These are phyloP conservation scores for Aphelenchoides avenae DNA, from an alignment of 1,140 invertebrate genomes.

Conservation along the genomic window DNA sequence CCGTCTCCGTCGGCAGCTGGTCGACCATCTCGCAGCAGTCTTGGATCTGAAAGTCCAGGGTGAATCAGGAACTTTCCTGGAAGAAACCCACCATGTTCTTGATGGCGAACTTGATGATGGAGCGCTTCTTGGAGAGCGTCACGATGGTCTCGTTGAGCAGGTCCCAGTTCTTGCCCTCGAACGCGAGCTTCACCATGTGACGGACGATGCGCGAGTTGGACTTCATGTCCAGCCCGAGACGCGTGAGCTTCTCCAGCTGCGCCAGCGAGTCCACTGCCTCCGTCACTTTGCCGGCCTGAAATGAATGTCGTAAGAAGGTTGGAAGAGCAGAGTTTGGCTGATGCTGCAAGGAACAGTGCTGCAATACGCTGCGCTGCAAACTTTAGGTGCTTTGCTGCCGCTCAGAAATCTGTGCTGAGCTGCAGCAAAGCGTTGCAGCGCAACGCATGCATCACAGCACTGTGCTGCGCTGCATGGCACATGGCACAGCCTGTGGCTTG, in stretches of 20 bases:
- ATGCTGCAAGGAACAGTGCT: no score
- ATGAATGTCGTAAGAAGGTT: no score
- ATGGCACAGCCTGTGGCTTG: no score
- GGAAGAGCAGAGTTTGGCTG: no score
- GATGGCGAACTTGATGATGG: conserved; percentile 86
- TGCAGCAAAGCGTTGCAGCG: no score
- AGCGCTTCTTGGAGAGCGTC: conserved; percentile 82
- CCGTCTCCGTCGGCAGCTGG: conserved; percentile 81
- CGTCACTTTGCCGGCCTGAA: conserved; percentile 74
- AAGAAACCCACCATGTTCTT: conserved; percentile 95
- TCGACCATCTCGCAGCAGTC: conserved; percentile 92
- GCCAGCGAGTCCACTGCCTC: conserved; percentile 87
- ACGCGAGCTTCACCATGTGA: conserved; percentile 87
- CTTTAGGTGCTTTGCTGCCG: no score
- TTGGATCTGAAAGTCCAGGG: conserved; percentile 63
- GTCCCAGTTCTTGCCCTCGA: conserved; percentile 84
- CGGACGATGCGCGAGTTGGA: conserved; percentile 89
- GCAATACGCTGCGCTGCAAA: no score
- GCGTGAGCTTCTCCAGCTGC: conserved; percentile 87
- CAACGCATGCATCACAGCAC: no score
- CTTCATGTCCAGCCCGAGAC: conserved; percentile 87
- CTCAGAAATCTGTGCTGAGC: no score
- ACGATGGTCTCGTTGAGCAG: conserved; percentile 89
- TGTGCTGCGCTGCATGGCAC: no score
- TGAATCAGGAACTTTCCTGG: no score